Evolutionary conservation across 2,888 invertebrate genomes (phyloP), one percentile per base, ranked within the genome.

Genomic region (Watsonalla cultraria): DNA sequence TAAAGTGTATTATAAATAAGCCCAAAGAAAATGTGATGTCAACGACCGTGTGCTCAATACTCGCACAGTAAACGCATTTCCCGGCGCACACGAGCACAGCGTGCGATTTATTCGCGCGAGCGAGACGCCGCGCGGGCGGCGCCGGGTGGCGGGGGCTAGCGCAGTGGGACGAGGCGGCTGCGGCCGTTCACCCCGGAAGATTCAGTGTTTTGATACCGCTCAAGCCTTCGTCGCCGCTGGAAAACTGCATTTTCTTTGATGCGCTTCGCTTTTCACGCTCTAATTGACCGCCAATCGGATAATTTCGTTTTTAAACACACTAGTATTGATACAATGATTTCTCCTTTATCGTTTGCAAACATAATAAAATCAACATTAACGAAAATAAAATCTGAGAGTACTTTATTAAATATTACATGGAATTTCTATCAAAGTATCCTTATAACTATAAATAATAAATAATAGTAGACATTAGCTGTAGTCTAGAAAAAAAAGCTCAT

Each of bases 151-250:
- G 82, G 67, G 76, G 76, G 76, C 74, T 76, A 76, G 75, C 72
- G 77, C 72, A 76, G 81, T 76, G 81, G 76, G 73, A 76, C 76
- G 80, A 76, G 78, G 77, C 72, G 63, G 68, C 69, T 62, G 70
- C 73, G 90, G 89, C 71, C 90, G 76, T 88, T 88, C 84, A 91
- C 90, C 91, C 89, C 90, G 90, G 87, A 89, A 90, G 86, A 91
- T 89, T 82, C 89, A 89, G 82, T 91, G 90, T 91, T 90, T 90
- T 90, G 90, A 90, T 90, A 89, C 85, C 83, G 82, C 82, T 74
- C 77, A 77, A 87, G 86, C 89, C 88, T 87, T 80, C 78, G 72
- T 64, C 71, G 72, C 70, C 76, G 77, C 71, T 86, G 85, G 84
- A 88, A 90, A 90, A 88, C 85, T 88, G 84, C 85, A 88, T 90